Percentiles rank a stretch among this genome's conserved stretches.
Evolutionary conservation across 2,888 invertebrate species (phyloP).

Genomic region (Neoitamus cyanurus): DNA sequence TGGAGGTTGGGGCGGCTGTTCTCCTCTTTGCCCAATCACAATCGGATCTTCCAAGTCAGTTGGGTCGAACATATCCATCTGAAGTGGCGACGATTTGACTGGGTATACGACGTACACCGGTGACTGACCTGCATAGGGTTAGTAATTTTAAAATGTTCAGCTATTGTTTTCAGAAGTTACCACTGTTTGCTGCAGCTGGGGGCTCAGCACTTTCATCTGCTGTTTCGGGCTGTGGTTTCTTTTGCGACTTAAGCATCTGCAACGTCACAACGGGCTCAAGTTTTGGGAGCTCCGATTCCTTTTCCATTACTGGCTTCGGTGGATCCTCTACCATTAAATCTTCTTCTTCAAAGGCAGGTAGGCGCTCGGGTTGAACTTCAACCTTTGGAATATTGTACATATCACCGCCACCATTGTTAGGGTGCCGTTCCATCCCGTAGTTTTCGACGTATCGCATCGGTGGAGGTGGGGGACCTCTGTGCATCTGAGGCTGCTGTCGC

Average conservation of each 20-base stretch:
- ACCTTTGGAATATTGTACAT: neutral
- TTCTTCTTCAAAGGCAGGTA: constrained; percentile 63
- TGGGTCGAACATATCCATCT: constrained; percentile 65
- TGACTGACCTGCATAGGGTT: constrained; percentile 52
- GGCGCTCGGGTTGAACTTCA: constrained; percentile 50
- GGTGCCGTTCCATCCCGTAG: neutral
- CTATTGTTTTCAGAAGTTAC: neutral
- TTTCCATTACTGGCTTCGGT: constrained; percentile 64
- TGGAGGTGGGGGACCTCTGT: constrained; percentile 44
- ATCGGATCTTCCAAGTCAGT: constrained; percentile 66
- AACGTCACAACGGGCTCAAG: constrained; percentile 72
- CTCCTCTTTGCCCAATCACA: constrained; percentile 69
- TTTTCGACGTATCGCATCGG: constrained; percentile 6
- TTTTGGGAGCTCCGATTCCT: constrained; percentile 59
- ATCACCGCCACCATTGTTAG: neutral
- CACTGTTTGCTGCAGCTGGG: neutral
- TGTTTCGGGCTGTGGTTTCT: constrained; percentile 59
- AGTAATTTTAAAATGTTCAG: neutral
- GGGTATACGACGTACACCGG: constrained; percentile 73
- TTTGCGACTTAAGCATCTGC: constrained; percentile 75
- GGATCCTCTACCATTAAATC: constrained; percentile 66
- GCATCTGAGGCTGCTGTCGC: constrained; percentile 56
- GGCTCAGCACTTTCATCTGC: neutral
- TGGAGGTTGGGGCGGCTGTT: constrained; percentile 67
- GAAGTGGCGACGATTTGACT: constrained; percentile 68